A percentile compares a stretch with the other conserved stretches of the same genome.
phyloP scores from a whole-genome alignment of 2,888 invertebrate species.

The Chromoteleia sp. region DNA sequence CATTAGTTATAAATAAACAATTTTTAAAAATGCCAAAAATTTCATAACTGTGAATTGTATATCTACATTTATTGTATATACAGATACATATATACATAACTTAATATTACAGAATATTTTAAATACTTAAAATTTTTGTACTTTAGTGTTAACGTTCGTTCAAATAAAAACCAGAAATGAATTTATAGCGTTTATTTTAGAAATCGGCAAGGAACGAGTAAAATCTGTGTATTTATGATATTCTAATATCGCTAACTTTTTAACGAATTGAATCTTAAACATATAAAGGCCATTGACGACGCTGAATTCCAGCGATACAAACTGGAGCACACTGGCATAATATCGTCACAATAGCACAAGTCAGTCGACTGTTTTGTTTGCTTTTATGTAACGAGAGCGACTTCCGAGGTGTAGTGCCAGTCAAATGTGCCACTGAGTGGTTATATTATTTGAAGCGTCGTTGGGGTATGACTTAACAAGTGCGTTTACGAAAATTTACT shows the following conservation, averaged over 20 bases:
- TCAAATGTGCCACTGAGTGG: constrained; percentile 66
- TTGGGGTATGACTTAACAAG: constrained; percentile 64
- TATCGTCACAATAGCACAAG: constrained; percentile 47
- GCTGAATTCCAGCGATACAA: constrained; percentile 31
- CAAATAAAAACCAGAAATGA: no score
- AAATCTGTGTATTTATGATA: constrained; percentile 70
- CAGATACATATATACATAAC: no score
- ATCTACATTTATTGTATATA: no score
- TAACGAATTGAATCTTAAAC: constrained; percentile 11
- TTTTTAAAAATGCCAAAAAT: no score
- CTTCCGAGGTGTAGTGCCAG: constrained; percentile 57
- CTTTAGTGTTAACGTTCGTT: no score
- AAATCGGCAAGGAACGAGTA: no score
- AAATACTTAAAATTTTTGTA: no score
- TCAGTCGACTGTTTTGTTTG: constrained; percentile 63
- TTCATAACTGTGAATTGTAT: no score
- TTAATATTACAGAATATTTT: no score
- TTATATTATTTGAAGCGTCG: constrained; percentile 66
- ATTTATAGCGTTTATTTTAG: no score
- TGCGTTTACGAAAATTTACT: constrained; percentile 51
- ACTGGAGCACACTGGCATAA: constrained; percentile 35
- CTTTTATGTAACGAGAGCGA: constrained; percentile 66
- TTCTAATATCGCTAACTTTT: constrained; percentile 73
- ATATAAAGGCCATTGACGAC: constrained; percentile 13
- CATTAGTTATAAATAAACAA: no score